Evolutionary conservation across 1,140 invertebrate species (phyloP).

Genomic region (Melitaea cinxia): DNA sequence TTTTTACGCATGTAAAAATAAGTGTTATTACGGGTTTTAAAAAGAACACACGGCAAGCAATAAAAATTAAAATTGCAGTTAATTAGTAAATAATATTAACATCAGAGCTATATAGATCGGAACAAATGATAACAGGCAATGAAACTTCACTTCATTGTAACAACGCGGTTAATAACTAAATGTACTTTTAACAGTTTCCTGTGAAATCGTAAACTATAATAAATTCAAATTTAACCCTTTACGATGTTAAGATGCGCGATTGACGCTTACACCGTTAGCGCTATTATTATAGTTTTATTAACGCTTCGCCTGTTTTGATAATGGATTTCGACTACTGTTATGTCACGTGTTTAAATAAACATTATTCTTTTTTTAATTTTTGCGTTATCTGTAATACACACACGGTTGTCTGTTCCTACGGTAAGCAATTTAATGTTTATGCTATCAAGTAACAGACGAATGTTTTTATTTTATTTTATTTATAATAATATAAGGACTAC

Average conservation of each 20-base stretch:
- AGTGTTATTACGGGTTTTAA: too few species aligned
- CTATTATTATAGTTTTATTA: not conserved
- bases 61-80: not conserved
- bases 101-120: not conserved
- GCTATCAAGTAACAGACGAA: too few species aligned
- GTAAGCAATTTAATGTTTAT: too few species aligned
- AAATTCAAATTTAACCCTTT: constrained; percentile 5
- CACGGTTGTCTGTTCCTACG: too few species aligned
- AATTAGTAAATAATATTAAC: not conserved
- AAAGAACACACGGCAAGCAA: not conserved
- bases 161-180: not conserved
- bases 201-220: constrained; percentile 11
- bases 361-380: too few species aligned
- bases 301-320: too few species aligned
- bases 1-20: too few species aligned
- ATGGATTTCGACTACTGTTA: too few species aligned
- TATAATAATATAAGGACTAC: too few species aligned
- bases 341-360: too few species aligned
- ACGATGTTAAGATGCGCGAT: not conserved
- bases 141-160: not conserved
- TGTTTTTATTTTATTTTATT: too few species aligned
- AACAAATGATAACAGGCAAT: not conserved
- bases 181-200: constrained; percentile 12
- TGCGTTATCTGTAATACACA: too few species aligned
- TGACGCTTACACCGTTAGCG: not conserved